These are phyloP conservation scores for Noctua comes DNA, from an alignment of 2,888 invertebrate species.

Conservation along the genomic window DNA sequence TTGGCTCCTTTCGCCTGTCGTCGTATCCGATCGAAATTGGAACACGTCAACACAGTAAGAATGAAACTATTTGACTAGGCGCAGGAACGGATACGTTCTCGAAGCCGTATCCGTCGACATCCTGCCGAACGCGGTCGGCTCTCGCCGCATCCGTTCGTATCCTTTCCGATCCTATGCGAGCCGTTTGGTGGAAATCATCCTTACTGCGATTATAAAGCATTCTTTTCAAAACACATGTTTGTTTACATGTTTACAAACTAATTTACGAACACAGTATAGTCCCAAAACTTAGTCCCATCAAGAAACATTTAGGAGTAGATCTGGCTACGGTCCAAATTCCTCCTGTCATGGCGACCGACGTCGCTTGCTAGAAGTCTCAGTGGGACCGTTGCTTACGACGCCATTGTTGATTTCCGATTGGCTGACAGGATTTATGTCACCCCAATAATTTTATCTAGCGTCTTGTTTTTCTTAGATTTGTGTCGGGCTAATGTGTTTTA, in stretches of 20 bases:
- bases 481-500: constrained; percentile 22
- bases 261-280: not conserved
- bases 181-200: too few species aligned
- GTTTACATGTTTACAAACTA: not conserved
- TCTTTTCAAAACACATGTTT: not conserved
- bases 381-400: constrained; percentile 41
- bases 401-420: constrained; percentile 52
- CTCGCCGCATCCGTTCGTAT: too few species aligned
- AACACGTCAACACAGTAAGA: too few species aligned
- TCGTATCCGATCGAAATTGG: too few species aligned
- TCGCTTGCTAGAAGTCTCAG: constrained; percentile 27
- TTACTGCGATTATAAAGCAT: not conserved
- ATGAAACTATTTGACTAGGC: too few species aligned
- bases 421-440: constrained; percentile 47
- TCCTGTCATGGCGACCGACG: constrained; percentile 30
- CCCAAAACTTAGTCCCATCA: constrained; percentile 42
- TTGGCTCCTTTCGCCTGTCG: too few species aligned
- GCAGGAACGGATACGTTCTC: too few species aligned
- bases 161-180: too few species aligned
- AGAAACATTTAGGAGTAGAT: constrained; percentile 41
- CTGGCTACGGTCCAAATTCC: constrained; percentile 60
- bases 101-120: too few species aligned
- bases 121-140: too few species aligned
- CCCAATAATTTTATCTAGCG: constrained; percentile 34
- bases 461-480: constrained; percentile 46